Base-by-base conservation (phyloP, 2,113 vertebrate species). In the Sorex araneus region DNA sequence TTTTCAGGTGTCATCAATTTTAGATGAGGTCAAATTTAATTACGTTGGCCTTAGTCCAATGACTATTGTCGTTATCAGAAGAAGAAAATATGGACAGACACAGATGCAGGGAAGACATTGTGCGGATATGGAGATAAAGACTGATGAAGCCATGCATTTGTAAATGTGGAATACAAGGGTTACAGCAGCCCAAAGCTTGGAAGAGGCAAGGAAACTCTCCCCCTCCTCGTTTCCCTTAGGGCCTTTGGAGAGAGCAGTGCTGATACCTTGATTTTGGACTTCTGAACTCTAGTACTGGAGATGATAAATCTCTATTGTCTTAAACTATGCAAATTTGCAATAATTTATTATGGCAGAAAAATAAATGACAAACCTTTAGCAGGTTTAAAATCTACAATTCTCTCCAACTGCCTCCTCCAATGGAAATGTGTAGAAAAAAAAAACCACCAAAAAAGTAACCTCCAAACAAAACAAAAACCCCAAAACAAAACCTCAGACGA, bases 361-460 rank as follows among this genome's bases (percentile, higher is more conserved):
- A 23, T 25, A 66, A 23, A 73, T 3, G 1, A 9, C 69, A 84
- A 66, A 50, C 4, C 4, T 93, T 92, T 84, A 87, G 30, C 32
- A 81, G 28, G 18, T n/a, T 83, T 73, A 91, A 95, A 32, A 84
- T 50, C 60, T 47, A 45, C 6, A 76, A 77, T 93, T 90, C 23
- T 60, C 57, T 21, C 21, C 18, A 19, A 23, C 32, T 25, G 70
- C 40, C 2, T n/a, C 40, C 30, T 54, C 47, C 67, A 78, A 60
- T 75, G 75, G 60, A 81, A 91, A 86, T 66, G 21, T 23, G 81
- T 84, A 54, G 78, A 89, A 66, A 79, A 36, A 66, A 36, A 66
- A 19, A 10, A 69, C 11, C 73, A 60, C 12, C 23, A 70, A 69
- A 93, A 54, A 1, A 74, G 18, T 9, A 77, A 27, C 28, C 54